These are phyloP conservation scores for Pelagia noctiluca DNA, from an alignment of 30 jellyfish, hydroid and myxozoan species.

Conservation along the genomic window DNA sequence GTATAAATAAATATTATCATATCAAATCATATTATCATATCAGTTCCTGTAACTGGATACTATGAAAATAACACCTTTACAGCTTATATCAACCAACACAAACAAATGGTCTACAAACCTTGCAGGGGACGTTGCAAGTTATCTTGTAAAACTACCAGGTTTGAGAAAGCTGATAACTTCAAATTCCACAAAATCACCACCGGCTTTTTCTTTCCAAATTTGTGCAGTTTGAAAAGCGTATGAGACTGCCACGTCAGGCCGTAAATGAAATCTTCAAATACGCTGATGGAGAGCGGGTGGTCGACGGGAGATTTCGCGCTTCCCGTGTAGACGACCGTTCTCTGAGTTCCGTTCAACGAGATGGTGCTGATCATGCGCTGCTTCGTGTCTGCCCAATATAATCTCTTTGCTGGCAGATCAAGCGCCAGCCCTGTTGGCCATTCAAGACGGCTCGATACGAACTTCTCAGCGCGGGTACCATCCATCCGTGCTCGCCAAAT, in stretches of 20 bases:
- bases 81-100: neutral
- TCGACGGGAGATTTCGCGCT: conserved; percentile 19
- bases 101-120: conserved; percentile 17
- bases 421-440: conserved; percentile 87
- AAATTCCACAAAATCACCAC: conserved; percentile 52
- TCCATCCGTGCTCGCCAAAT: conserved; percentile 83
- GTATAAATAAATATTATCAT: neutral
- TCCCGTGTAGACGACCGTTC: conserved; percentile 60
- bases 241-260: conserved; percentile 81
- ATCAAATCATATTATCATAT: too few species aligned
- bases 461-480: conserved; percentile 65
- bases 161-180: conserved; percentile 35
- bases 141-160: conserved; percentile 65
- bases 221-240: conserved; percentile 66
- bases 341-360: conserved; percentile 74
- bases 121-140: conserved; percentile 64
- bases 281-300: conserved; percentile 78
- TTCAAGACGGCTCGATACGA: conserved; percentile 75
- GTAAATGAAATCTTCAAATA: conserved; percentile 81
- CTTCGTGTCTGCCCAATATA: conserved; percentile 96
- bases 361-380: conserved; percentile 78
- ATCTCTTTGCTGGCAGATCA: conserved; percentile 81
- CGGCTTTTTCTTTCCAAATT: conserved; percentile 73
- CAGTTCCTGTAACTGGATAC: neutral
- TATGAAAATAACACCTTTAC: too few species aligned